These are phyloP conservation scores for Semicossyphus pulcher DNA, from an alignment of 2,113 vertebrate species.

Conservation along the genomic window DNA sequence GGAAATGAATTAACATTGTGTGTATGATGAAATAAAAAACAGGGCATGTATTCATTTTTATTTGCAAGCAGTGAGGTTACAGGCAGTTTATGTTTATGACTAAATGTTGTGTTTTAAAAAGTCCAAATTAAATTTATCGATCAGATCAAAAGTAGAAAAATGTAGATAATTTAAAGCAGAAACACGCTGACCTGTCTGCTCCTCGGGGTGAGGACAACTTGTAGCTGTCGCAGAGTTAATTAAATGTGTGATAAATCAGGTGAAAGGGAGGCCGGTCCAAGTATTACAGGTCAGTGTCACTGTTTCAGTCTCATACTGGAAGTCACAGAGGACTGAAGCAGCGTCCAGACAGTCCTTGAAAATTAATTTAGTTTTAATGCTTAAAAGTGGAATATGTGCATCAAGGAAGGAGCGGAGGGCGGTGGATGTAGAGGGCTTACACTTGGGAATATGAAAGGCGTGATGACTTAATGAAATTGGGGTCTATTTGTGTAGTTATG, in stretches of 20 bases:
- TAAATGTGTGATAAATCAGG: slow-evolving; percentile 73
- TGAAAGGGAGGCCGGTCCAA: slow-evolving; percentile 26
- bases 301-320: slow-evolving; percentile 44
- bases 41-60: neutral
- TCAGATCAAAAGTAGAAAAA: slow-evolving; percentile 23
- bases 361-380: slow-evolving; percentile 56
- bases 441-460: neutral
- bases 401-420: slow-evolving; percentile 7
- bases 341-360: slow-evolving; percentile 59
- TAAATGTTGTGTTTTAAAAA: neutral
- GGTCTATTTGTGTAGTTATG: neutral
- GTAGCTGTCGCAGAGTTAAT: slow-evolving; percentile 76
- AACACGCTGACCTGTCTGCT: slow-evolving; percentile 51
- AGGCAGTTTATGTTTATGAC: neutral
- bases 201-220: slow-evolving; percentile 71
- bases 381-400: slow-evolving; percentile 21
- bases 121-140: slow-evolving; percentile 22
- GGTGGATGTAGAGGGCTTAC: neutral
- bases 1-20: slow-evolving; percentile 29
- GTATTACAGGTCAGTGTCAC: slow-evolving; percentile 54
- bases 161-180: slow-evolving; percentile 44
- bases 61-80: neutral
- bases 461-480: neutral
- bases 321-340: slow-evolving; percentile 15
- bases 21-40: slow-evolving; percentile 27